phyloP scores from a whole-genome alignment of 2,113 vertebrate species.

The Hippopotamus amphibius region DNA sequence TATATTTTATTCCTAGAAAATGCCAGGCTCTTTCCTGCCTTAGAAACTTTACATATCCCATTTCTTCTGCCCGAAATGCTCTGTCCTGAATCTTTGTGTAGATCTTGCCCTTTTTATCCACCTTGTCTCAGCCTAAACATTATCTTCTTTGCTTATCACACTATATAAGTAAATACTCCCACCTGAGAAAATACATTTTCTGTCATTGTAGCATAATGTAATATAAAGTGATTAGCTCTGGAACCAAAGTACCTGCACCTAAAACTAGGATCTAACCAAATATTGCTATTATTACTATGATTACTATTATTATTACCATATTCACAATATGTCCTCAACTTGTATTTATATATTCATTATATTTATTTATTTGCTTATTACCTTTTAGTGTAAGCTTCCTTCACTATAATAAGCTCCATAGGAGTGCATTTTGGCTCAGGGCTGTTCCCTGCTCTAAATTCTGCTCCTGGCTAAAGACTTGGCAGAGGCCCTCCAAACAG shows the following conservation, averaged over 20 bases:
- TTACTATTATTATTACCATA: neutral
- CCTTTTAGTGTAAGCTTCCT: neutral
- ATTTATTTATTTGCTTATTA: neutral
- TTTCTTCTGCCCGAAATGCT: neutral
- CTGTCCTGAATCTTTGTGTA: neutral
- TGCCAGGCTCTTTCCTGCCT: neutral
- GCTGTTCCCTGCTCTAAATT: neutral
- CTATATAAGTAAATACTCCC: neutral
- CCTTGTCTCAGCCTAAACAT: neutral
- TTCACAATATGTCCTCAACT: neutral
- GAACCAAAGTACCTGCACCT: neutral
- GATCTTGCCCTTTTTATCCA: neutral
- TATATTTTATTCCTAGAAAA: conserved; percentile 34
- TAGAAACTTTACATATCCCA: neutral
- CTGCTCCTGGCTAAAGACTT: neutral
- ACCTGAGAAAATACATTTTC: conserved; percentile 7
- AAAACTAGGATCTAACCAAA: neutral
- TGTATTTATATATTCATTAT: neutral
- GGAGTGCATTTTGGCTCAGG: neutral
- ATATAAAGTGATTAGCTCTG: conserved; percentile 33
- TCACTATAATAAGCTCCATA: neutral
- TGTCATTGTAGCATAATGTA: neutral
- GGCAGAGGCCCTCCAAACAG: neutral
- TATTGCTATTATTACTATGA: neutral
- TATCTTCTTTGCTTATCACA: conserved; percentile 11